Base-by-base conservation (phyloP, 2,113 vertebrate species). In the Lampris incognitus region DNA sequence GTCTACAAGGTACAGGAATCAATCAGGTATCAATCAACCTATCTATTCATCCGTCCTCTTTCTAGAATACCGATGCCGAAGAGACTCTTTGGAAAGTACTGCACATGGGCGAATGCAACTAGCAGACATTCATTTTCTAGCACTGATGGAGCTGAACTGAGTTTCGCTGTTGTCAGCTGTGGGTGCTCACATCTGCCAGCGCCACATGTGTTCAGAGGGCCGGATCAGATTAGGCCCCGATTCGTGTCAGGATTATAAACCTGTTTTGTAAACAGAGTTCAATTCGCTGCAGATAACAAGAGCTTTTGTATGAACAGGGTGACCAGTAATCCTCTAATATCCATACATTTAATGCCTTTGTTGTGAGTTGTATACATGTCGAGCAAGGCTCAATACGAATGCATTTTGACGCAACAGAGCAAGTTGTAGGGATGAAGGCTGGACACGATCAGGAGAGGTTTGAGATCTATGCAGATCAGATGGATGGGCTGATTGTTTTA, bases 261-360 rank as follows among this genome's bases (percentile, higher is more conserved):
- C 36, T 70, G 74, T 83, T 79, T 82, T 73, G 77, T 70, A 83
- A 82, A 81, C 79, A 83, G 57, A 79, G 66, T 80, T 75, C 9
- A 81, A 57, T 79, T 69, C 76, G 82, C 36, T 13, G 24, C 52
- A 59, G 83, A 82, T 74, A 77, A 81, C 68, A 73, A 74, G 65
- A 74, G 69, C 72, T 82, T 71, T 75, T 38, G 62, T 42, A 56
- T 60, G 40, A 69, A 68, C 10, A 3, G 5, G 72, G 62, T 75
- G 64, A 42, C 13, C 9, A 8, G 65, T 84, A 84, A 89, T 87
- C 82, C 66, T 67, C 72, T 74, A 79, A 78, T 69, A 78, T 66
- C 71, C 65, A 83, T 81, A 70, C 68, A 83, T 76, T 68, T 69
- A 81, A 83, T 72, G 52, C 58, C 24, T 75, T 78, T 73, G 79